Evolutionary conservation across 2,797 vertebrate species (phyloP).

Genomic region (Xiphophorus birchmanni): DNA sequence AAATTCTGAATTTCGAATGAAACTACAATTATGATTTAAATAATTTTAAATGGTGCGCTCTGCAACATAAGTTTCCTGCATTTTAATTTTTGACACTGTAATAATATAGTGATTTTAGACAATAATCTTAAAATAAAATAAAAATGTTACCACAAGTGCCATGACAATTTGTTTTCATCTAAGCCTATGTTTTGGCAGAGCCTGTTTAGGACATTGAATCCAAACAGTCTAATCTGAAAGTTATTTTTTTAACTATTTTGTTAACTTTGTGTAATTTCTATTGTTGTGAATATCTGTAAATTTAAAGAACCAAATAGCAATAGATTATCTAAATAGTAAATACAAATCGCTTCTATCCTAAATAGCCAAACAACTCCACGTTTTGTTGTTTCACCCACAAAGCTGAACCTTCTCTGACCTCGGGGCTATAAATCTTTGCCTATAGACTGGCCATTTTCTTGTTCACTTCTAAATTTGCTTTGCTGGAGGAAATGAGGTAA

Average conservation of each 20-base stretch:
- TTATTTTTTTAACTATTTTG: neutral
- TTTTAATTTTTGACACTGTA: neutral
- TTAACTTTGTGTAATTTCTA: neutral
- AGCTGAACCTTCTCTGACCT: slow-evolving; percentile 2
- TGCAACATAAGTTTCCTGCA: neutral
- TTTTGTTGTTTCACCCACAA: neutral
- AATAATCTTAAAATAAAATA: neutral
- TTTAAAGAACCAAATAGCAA: neutral
- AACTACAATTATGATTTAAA: neutral
- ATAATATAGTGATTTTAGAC: neutral
- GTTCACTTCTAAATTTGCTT: slow-evolving; percentile 24
- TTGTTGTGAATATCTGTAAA: neutral
- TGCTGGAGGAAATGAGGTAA: slow-evolving; percentile 48
- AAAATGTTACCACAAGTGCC: neutral
- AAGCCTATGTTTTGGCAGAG: neutral
- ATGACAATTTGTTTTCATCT: neutral
- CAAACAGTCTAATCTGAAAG: neutral
- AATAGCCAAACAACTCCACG: neutral
- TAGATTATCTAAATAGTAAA: neutral
- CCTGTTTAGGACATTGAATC: neutral
- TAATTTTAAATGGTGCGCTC: neutral
- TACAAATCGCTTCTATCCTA: neutral
- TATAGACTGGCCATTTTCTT: slow-evolving; percentile 5
- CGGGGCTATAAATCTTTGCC: slow-evolving; percentile 2
- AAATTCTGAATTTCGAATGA: neutral